Percentiles rank a stretch among this genome's conserved stretches.
These are phyloP conservation scores for Oreochromis grahami DNA, from an alignment of 2,797 vertebrate species.

Conservation along the genomic window DNA sequence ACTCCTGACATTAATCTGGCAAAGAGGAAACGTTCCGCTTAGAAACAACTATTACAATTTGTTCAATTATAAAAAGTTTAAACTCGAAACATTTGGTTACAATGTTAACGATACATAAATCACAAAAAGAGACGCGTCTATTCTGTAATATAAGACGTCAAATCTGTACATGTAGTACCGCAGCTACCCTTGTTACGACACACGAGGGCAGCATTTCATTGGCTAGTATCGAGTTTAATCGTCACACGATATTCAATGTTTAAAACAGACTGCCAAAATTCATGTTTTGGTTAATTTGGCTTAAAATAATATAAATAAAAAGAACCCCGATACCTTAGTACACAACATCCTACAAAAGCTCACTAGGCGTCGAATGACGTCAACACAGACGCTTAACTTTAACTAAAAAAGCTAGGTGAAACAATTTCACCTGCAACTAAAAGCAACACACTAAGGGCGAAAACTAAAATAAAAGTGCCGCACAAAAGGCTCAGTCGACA, in stretches of 20 bases:
- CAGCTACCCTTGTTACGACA: background rate
- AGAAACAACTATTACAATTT: background rate
- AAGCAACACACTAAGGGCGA: background rate
- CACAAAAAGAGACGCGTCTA: background rate
- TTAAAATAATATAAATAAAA: background rate
- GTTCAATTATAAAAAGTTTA: background rate
- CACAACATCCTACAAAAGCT: background rate
- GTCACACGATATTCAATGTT: background rate
- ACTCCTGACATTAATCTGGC: background rate
- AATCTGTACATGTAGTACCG: background rate
- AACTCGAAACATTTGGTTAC: background rate
- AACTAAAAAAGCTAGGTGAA: background rate
- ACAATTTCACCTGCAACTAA: background rate
- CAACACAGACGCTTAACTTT: background rate
- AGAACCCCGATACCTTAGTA: background rate
- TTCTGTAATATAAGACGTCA: background rate
- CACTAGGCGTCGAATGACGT: background rate
- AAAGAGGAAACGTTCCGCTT: background rate
- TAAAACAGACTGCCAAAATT: background rate
- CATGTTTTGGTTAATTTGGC: background rate
- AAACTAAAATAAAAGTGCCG: background rate
- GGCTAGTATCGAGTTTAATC: background rate
- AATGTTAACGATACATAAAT: background rate
- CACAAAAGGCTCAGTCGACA: background rate
- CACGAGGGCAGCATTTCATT: slow-evolving; percentile 1